Conservation (phyloP, 1,140 invertebrate species). For the Vanessa atalanta region DNA sequence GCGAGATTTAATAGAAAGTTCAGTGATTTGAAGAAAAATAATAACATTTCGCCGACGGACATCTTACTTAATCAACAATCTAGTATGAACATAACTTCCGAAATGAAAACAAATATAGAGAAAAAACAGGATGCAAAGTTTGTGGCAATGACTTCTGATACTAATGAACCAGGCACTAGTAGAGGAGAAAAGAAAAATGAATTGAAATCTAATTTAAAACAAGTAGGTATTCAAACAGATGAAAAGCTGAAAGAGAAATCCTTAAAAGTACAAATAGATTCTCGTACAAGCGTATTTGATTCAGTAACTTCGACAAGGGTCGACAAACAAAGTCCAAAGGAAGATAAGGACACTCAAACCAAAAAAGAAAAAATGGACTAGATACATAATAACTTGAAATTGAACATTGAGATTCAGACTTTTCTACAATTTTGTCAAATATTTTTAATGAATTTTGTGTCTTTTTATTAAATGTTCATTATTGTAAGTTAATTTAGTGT, state of each 20-base stretch:
- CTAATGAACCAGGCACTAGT: constrained; percentile 23
- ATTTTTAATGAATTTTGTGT: too few species aligned
- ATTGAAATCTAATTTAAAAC: constrained; percentile 57
- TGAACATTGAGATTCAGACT: too few species aligned
- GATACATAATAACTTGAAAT: background rate
- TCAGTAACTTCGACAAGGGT: constrained; percentile 9
- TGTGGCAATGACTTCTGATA: constrained; percentile 8
- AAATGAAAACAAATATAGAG: background rate
- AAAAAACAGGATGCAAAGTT: constrained; percentile 13
- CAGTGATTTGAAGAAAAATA: constrained; percentile 9
- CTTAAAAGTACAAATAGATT: constrained; percentile 48
- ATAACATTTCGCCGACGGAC: background rate
- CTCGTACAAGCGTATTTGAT: constrained; percentile 27
- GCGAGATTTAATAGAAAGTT: constrained; percentile 32
- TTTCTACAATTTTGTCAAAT: too few species aligned
- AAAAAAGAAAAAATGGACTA: constrained; percentile 51
- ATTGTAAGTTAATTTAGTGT: too few species aligned
- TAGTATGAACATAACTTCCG: constrained; percentile 33
- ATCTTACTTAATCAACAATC: constrained; percentile 18
- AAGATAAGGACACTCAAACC: constrained; percentile 47
- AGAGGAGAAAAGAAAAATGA: constrained; percentile 21
- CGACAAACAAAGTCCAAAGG: constrained; percentile 14
- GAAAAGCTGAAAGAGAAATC: constrained; percentile 27
- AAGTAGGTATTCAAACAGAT: constrained; percentile 50
- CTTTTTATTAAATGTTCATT: too few species aligned